phyloP scores from a whole-genome alignment of 2,888 invertebrate species.

The Cantharis flavilabris region DNA sequence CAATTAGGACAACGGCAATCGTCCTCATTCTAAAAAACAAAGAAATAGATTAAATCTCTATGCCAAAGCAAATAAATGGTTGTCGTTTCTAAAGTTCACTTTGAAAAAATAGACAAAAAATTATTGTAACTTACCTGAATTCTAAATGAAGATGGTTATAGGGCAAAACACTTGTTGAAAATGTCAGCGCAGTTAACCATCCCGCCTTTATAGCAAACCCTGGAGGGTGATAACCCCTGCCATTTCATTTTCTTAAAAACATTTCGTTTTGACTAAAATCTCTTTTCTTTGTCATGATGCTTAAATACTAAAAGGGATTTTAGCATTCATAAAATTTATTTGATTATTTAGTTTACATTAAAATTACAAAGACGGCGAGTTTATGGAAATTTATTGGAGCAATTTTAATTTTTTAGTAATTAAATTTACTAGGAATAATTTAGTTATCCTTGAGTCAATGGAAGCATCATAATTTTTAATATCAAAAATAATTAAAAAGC shows the following conservation, averaged over 20 bases:
- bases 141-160: constrained; percentile 2
- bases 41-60: neutral
- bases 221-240: constrained; percentile 21
- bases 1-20: neutral
- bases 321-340: constrained; percentile 4
- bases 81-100: neutral
- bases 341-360: neutral
- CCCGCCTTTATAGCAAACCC: constrained; percentile 19
- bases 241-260: constrained; percentile 15
- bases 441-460: neutral
- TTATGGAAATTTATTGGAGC: neutral
- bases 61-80: neutral
- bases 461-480: neutral
- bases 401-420: neutral
- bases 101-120: neutral
- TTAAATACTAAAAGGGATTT: constrained; percentile 9
- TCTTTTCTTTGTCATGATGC: constrained; percentile 1
- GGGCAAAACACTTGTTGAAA: constrained; percentile 21
- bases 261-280: constrained; percentile 8
- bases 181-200: constrained; percentile 18
- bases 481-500: neutral
- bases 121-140: constrained; percentile 11
- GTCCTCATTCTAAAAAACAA: constrained; percentile 2
- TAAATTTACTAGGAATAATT: neutral
- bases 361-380: neutral